phyloP scores from a whole-genome alignment of 2,797 vertebrate genomes.

The Psittacula derbiana region DNA sequence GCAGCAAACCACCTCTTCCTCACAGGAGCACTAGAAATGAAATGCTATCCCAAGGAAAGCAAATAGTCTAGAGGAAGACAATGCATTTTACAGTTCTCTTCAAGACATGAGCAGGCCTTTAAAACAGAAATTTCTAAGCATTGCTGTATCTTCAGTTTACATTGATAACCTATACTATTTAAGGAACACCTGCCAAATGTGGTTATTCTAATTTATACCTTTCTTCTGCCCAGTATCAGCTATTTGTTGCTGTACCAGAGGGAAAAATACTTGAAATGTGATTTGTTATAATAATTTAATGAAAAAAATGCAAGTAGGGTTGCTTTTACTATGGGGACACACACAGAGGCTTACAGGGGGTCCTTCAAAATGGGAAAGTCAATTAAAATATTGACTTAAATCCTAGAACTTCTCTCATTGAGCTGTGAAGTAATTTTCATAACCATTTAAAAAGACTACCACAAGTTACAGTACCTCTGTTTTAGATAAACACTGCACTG shows the following conservation, averaged over 20 bases:
- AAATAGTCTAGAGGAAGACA: background rate
- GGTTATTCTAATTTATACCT: background rate
- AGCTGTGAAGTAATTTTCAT: slow-evolving; percentile 24
- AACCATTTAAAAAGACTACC: background rate
- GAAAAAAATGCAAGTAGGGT: background rate
- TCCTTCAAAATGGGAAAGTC: slow-evolving; percentile 10
- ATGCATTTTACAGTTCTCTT: background rate
- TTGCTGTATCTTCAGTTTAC: background rate
- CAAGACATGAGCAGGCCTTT: background rate
- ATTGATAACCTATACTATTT: background rate
- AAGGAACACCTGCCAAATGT: background rate
- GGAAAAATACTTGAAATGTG: background rate
- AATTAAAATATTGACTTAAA: slow-evolving; percentile 7
- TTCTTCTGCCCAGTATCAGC: background rate
- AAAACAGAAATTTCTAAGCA: background rate
- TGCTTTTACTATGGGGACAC: background rate
- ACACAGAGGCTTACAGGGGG: background rate
- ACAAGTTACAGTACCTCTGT: slow-evolving; percentile 44
- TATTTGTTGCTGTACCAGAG: background rate
- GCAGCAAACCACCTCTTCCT: background rate
- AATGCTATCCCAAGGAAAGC: background rate
- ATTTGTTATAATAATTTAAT: background rate
- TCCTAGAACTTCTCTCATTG: background rate
- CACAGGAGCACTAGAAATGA: background rate
- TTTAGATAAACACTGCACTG: slow-evolving; percentile 51